Conservation (phyloP, 2,888 invertebrate species). For the Anoncus sp. region DNA sequence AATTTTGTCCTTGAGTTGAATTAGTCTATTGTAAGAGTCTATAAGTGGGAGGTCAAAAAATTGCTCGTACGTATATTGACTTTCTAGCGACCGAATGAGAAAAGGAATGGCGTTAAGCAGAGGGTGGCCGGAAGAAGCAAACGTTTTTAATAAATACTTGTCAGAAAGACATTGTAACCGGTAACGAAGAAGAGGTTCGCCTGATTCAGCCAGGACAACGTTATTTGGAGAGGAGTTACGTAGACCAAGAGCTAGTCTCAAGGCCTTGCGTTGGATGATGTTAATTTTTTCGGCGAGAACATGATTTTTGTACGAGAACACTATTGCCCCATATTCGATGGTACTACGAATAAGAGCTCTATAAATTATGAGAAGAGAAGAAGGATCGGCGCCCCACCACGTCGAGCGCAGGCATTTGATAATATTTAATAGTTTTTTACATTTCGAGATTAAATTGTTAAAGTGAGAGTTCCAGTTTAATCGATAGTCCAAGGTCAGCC, state of each 20-base stretch:
- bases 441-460: conserved; percentile 22
- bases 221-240: conserved; percentile 51
- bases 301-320: background rate
- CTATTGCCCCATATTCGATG: conserved; percentile 42
- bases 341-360: conserved; percentile 38
- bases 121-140: background rate
- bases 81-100: background rate
- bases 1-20: background rate
- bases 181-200: background rate
- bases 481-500: conserved; percentile 27
- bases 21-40: background rate
- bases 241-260: conserved; percentile 28
- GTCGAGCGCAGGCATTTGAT: conserved; percentile 41
- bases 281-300: background rate
- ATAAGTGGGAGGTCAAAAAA: background rate
- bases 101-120: background rate
- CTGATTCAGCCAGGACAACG: conserved; percentile 38
- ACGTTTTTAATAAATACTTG: conserved; percentile 13
- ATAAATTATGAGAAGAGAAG: conserved; percentile 28
- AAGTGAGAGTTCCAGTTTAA: conserved; percentile 28
- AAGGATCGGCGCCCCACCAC: conserved; percentile 51
- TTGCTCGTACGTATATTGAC: background rate
- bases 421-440: conserved; percentile 36
- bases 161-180: conserved; percentile 6
- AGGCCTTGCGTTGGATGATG: conserved; percentile 29